A percentile compares a stretch with the other conserved stretches of the same genome.
Conservation (phyloP, 1,140 invertebrate species). For the Pseudomyrmex dendroicus region DNA sequence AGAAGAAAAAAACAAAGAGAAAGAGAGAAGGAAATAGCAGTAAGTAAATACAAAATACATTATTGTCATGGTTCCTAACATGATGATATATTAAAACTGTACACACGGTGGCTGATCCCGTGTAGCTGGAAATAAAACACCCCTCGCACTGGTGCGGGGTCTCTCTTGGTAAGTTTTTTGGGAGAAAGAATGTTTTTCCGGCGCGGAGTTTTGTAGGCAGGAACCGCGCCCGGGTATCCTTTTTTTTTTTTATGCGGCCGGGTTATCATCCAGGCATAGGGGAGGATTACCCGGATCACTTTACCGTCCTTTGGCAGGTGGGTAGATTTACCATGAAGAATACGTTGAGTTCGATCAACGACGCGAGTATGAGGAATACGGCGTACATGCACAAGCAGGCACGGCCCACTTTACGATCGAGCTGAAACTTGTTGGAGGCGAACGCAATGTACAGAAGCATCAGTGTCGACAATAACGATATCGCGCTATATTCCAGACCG, state of each 20-base stretch:
- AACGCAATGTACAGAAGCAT: slow-evolving; percentile 91
- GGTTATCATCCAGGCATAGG: slow-evolving; percentile 28
- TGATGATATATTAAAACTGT: slow-evolving; percentile 65
- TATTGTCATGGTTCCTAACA: slow-evolving; percentile 54
- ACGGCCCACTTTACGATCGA: slow-evolving; percentile 91
- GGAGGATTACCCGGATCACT: slow-evolving; percentile 69
- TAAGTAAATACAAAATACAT: slow-evolving; percentile 66
- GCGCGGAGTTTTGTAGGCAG: slow-evolving; percentile 38
- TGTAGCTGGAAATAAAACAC: slow-evolving; percentile 71
- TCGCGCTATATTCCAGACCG: slow-evolving; percentile 92
- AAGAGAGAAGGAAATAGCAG: slow-evolving; percentile 8
- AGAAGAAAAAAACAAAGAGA: background rate
- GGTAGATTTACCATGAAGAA: slow-evolving; percentile 94
- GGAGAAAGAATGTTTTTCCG: slow-evolving; percentile 24
- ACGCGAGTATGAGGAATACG: slow-evolving; percentile 91
- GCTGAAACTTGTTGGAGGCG: slow-evolving; percentile 91
- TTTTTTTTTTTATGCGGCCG: slow-evolving; percentile 29
- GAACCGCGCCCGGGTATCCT: slow-evolving; percentile 61
- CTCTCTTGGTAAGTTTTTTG: slow-evolving; percentile 58
- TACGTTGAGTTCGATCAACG: slow-evolving; percentile 94
- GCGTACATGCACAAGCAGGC: slow-evolving; percentile 92
- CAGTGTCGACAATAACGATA: slow-evolving; percentile 91
- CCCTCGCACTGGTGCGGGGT: slow-evolving; percentile 54
- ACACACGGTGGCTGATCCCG: slow-evolving; percentile 52
- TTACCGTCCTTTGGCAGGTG: slow-evolving; percentile 87